A percentile compares a stretch with the other conserved stretches of the same genome.
phyloP scores from a whole-genome alignment of 2,888 invertebrate genomes.

The Lagria hirta region DNA sequence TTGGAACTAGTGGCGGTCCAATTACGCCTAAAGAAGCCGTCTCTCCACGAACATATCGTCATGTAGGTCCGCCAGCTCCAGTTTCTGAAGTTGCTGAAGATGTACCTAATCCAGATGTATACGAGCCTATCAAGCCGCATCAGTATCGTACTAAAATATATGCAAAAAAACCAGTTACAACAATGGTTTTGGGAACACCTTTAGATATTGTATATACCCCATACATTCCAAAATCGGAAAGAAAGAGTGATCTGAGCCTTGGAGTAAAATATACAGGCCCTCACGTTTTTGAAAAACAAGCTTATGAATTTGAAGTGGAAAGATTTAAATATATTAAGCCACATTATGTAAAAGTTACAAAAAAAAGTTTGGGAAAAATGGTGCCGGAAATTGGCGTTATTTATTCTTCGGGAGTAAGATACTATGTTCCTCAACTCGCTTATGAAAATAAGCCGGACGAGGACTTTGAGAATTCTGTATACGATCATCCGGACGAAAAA shows the following conservation, averaged over 20 bases:
- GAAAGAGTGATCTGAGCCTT: constrained; percentile 40
- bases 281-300: constrained; percentile 49
- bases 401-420: constrained; percentile 51
- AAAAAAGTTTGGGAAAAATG: constrained; percentile 26
- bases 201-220: constrained; percentile 49
- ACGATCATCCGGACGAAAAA: constrained; percentile 46
- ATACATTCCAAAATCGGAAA: constrained; percentile 42
- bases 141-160: constrained; percentile 45
- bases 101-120: constrained; percentile 47
- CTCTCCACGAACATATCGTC: constrained; percentile 26
- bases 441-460: constrained; percentile 27
- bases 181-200: constrained; percentile 49
- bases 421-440: constrained; percentile 51
- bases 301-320: constrained; percentile 38
- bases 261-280: constrained; percentile 51
- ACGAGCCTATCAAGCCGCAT: constrained; percentile 46
- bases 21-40: constrained; percentile 39
- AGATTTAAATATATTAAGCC: constrained; percentile 38
- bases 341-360: constrained; percentile 22
- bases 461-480: constrained; percentile 49
- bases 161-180: constrained; percentile 35
- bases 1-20: constrained; percentile 52
- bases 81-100: constrained; percentile 49
- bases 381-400: constrained; percentile 52
- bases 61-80: constrained; percentile 45